These are phyloP conservation scores for Cephus sareptanus DNA, from an alignment of 2,888 invertebrate species.

Conservation along the genomic window DNA sequence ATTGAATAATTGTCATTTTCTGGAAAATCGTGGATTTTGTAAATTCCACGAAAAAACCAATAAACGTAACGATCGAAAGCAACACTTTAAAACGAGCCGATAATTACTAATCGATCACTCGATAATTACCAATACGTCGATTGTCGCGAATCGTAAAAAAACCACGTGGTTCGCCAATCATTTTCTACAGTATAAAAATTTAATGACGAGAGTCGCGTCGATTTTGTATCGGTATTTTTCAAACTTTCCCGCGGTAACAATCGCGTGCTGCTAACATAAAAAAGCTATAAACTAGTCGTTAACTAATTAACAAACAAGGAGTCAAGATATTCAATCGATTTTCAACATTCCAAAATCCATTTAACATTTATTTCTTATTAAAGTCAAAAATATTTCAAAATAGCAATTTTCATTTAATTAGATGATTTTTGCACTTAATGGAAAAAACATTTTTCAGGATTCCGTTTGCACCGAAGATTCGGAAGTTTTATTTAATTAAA, in stretches of 20 bases:
- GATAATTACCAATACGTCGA: no score
- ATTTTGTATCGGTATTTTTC: not conserved
- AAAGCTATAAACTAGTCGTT: not conserved
- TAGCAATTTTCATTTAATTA: no score
- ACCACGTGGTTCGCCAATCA: not conserved
- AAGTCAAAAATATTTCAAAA: no score
- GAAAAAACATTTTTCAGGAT: not conserved
- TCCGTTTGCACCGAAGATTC: no score
- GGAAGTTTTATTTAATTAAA: not conserved
- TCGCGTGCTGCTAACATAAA: not conserved
- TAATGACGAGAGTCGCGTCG: not conserved
- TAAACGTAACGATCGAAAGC: not conserved
- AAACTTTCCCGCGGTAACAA: not conserved
- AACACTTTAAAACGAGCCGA: not conserved
- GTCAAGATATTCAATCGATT: not conserved
- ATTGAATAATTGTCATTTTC: not conserved
- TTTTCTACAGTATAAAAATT: not conserved
- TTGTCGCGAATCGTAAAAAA: no score
- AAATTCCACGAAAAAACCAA: not conserved
- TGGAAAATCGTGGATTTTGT: not conserved
- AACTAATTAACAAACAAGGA: not conserved
- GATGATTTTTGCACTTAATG: no score
- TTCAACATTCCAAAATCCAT: not conserved
- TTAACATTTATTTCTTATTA: not conserved
- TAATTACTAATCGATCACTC: not conserved